phyloP scores from a whole-genome alignment of 2,888 invertebrate genomes.

The Limnephilus marmoratus region DNA sequence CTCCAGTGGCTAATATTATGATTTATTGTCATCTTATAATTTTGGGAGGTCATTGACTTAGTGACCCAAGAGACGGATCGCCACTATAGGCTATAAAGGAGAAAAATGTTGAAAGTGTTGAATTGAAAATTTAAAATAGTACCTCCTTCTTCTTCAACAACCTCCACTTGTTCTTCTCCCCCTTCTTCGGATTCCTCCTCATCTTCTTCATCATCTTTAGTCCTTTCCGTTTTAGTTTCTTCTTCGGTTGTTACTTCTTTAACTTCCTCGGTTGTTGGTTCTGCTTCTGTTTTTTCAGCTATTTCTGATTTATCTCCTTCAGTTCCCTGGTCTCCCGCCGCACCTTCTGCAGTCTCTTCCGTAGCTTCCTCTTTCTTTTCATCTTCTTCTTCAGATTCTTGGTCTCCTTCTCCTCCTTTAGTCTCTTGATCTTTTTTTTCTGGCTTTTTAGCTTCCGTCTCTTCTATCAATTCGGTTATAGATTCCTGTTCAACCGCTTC shows the following conservation, averaged over 20 bases:
- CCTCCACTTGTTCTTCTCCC: background rate
- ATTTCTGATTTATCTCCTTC: background rate
- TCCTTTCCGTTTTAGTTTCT: background rate
- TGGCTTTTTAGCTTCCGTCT: background rate
- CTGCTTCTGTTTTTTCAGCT: background rate
- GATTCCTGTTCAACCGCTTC: background rate
- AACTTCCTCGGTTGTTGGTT: background rate
- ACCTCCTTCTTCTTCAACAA: slow-evolving; percentile 8
- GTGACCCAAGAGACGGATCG: too few species aligned
- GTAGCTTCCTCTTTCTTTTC: background rate
- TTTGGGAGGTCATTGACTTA: too few species aligned
- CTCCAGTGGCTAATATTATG: too few species aligned
- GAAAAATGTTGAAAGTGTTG: background rate
- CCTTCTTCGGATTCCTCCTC: slow-evolving; percentile 10
- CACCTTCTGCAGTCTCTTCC: background rate
- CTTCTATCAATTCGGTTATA: background rate
- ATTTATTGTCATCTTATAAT: too few species aligned
- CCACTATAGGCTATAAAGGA: too few species aligned
- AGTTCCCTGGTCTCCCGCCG: background rate
- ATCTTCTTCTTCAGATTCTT: slow-evolving; percentile 7
- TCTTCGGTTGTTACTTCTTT: background rate
- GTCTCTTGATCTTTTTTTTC: slow-evolving; percentile 1
- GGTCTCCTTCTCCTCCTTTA: background rate
- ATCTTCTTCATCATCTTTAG: background rate
- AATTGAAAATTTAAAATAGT: background rate